Evolutionary conservation across 2,888 invertebrate species (phyloP).

Genomic region (Acanthosepion lycidas): DNA sequence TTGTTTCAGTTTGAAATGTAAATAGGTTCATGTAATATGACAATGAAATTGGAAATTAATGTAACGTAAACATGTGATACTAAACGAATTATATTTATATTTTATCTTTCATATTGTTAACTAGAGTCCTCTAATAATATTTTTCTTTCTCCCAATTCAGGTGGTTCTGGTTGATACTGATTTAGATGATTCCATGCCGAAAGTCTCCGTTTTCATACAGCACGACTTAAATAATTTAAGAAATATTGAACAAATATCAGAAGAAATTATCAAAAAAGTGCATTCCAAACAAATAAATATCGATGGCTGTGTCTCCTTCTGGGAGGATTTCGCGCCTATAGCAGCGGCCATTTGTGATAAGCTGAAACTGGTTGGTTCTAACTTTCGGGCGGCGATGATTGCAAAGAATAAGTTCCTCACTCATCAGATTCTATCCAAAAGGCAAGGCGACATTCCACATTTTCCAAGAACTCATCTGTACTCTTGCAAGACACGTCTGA

Average conservation of each 20-base stretch:
- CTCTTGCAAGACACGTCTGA: conserved; percentile 51
- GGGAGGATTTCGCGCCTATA: conserved; percentile 64
- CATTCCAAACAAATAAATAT: conserved; percentile 49
- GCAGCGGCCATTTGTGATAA: conserved; percentile 56
- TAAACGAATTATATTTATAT: too few relatives aligned
- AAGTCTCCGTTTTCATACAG: conserved; percentile 55
- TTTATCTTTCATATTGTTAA: too few relatives aligned
- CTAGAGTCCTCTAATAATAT: background rate
- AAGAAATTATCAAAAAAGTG: conserved; percentile 54
- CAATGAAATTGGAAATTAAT: too few relatives aligned
- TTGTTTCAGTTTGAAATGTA: too few relatives aligned
- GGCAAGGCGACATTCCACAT: conserved; percentile 58
- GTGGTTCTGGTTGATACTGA: conserved; percentile 59
- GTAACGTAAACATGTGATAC: too few relatives aligned
- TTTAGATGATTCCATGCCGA: conserved; percentile 51
- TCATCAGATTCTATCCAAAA: conserved; percentile 51
- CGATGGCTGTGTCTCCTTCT: conserved; percentile 62
- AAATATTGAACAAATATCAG: conserved; percentile 55
- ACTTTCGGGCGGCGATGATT: conserved; percentile 53
- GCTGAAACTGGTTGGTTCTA: conserved; percentile 52
- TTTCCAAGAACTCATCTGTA: conserved; percentile 58
- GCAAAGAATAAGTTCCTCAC: conserved; percentile 61
- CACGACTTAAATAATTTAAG: conserved; percentile 59
- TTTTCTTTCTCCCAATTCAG: conserved; percentile 51
- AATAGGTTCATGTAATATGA: too few relatives aligned